Conservation (phyloP, 2,113 vertebrate genomes). For the Chaetorhynchus papuensis region DNA sequence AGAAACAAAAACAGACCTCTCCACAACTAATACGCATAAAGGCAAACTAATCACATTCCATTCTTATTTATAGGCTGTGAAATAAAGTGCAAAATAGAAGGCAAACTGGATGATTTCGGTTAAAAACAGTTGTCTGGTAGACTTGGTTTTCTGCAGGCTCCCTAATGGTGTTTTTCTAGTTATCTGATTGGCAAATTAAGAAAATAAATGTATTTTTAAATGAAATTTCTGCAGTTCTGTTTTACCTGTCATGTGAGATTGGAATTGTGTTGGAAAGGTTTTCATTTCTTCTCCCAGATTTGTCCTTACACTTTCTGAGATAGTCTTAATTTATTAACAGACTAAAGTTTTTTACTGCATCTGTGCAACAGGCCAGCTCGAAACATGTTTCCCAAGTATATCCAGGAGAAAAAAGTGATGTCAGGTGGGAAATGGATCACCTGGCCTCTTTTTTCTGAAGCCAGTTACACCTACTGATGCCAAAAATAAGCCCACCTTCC, state of each 20-base stretch:
- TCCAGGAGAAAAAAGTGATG: neutral
- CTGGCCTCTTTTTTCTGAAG: neutral
- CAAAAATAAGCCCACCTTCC: slow-evolving; percentile 13
- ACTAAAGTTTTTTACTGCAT: neutral
- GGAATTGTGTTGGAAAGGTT: neutral
- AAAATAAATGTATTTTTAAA: neutral
- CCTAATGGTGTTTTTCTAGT: neutral
- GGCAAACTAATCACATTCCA: neutral
- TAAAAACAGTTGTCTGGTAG: neutral
- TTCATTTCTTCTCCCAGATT: neutral
- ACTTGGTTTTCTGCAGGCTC: neutral
- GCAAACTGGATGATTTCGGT: neutral
- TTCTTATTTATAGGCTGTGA: neutral
- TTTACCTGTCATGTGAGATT: neutral
- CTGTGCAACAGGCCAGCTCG: neutral
- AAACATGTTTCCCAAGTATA: neutral
- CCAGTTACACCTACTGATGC: neutral
- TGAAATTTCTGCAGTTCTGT: neutral
- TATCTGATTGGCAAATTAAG: neutral
- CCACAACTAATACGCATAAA: neutral
- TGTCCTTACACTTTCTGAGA: neutral
- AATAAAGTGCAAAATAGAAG: neutral
- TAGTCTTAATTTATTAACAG: neutral
- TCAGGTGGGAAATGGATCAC: neutral
- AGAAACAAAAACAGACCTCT: neutral